Conservation (phyloP, 2,888 invertebrate species). For the Andrena hattorfiana region DNA sequence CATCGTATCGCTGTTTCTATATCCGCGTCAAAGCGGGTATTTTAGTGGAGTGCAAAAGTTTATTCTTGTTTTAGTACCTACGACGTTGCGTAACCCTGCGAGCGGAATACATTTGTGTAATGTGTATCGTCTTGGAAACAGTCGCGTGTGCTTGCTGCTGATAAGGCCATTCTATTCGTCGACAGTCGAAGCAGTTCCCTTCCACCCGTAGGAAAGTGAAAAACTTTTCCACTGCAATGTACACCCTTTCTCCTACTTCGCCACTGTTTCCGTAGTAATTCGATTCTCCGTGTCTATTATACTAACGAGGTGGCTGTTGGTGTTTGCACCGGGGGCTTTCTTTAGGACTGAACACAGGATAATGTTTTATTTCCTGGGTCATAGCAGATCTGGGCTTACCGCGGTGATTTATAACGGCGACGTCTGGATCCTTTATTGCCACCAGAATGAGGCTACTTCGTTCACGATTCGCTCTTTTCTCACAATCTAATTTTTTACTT, state of each 20-base stretch:
- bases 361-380: slow-evolving; percentile 15
- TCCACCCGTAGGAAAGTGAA: slow-evolving; percentile 58
- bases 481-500: not conserved
- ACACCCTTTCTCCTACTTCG: slow-evolving; percentile 36
- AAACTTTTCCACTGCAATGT: slow-evolving; percentile 53
- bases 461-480: not conserved
- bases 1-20: too few species aligned
- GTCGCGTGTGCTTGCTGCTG: slow-evolving; percentile 76
- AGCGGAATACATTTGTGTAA: slow-evolving; percentile 67
- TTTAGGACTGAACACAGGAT: not conserved
- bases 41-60: slow-evolving; percentile 25
- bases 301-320: slow-evolving; percentile 36
- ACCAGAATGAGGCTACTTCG: not conserved
- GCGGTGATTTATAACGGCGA: slow-evolving; percentile 16
- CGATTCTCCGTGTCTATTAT: slow-evolving; percentile 40
- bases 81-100: slow-evolving; percentile 46
- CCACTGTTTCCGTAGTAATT: slow-evolving; percentile 46
- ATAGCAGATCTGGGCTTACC: slow-evolving; percentile 9
- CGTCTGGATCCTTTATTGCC: slow-evolving; percentile 18
- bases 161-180: slow-evolving; percentile 75
- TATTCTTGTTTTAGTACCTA: slow-evolving; percentile 5
- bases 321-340: slow-evolving; percentile 17
- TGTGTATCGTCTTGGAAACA: slow-evolving; percentile 60
- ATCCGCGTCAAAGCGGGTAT: too few species aligned
- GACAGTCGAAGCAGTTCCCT: slow-evolving; percentile 52